Percentiles rank a stretch among this genome's conserved stretches.
These are phyloP conservation scores for Heliconius himera DNA, from an alignment of 1,140 invertebrate genomes.

Conservation along the genomic window DNA sequence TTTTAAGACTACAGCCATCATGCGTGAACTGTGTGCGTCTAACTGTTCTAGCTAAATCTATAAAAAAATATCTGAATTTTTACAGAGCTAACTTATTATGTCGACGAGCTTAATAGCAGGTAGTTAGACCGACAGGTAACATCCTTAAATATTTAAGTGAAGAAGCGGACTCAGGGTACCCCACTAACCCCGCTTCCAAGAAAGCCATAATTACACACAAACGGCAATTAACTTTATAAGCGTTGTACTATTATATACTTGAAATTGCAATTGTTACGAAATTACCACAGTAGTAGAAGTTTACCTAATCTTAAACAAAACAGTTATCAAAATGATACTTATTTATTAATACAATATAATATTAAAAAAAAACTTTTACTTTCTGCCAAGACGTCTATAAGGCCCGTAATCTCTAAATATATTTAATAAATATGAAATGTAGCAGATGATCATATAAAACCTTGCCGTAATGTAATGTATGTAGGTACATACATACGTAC, in stretches of 20 bases:
- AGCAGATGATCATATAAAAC: neutral
- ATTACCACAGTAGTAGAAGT: neutral
- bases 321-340: neutral
- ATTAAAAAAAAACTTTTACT: neutral
- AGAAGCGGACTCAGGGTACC: constrained; percentile 43
- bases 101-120: constrained; percentile 36
- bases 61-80: no score
- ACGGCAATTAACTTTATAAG: constrained; percentile 40
- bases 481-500: neutral
- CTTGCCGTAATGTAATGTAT: neutral
- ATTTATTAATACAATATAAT: no score
- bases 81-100: neutral
- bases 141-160: constrained; percentile 36
- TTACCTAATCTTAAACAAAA: neutral
- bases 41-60: no score
- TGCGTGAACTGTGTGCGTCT: no score
- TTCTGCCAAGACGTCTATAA: neutral
- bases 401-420: neutral
- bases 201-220: constrained; percentile 49
- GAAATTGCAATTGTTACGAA: neutral
- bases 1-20: no score
- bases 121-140: constrained; percentile 45
- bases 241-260: constrained; percentile 24
- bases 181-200: constrained; percentile 60
- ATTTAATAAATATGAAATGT: neutral